Percentiles rank a stretch among this genome's conserved stretches.
These are phyloP conservation scores for Chaetodon trifascialis DNA, from an alignment of 2,113 vertebrate species.

Conservation along the genomic window DNA sequence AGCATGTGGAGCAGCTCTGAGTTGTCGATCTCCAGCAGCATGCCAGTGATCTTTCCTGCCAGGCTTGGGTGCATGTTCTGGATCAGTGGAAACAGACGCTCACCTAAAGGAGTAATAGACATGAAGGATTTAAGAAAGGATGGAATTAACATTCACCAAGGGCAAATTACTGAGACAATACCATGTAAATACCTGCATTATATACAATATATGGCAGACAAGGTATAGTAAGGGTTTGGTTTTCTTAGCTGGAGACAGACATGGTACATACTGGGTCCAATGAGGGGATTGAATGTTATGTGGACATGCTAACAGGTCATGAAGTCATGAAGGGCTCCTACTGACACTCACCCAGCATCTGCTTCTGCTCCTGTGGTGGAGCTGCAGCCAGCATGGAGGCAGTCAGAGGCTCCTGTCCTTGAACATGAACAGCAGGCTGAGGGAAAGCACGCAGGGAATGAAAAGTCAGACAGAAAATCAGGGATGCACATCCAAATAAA, in stretches of 20 bases:
- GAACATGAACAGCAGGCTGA: slow-evolving; percentile 95
- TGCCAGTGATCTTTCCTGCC: slow-evolving; percentile 98
- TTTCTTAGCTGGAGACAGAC: neutral
- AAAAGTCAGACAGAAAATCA: neutral
- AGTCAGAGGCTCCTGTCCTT: slow-evolving; percentile 97
- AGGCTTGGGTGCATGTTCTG: slow-evolving; percentile 96
- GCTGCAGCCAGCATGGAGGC: slow-evolving; percentile 98
- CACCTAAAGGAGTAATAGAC: slow-evolving; percentile 83
- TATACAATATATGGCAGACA: neutral
- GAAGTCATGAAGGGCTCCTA: neutral
- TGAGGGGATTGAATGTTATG: neutral
- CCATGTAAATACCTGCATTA: neutral
- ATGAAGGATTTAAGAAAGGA: neutral
- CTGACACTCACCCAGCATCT: slow-evolving; percentile 93
- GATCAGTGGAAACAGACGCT: slow-evolving; percentile 96
- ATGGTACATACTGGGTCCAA: neutral
- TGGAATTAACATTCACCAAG: neutral
- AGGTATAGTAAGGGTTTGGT: neutral
- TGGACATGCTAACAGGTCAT: neutral
- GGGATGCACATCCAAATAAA: neutral
- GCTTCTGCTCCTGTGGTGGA: slow-evolving; percentile 98
- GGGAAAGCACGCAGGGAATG: neutral
- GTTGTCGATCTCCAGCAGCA: slow-evolving; percentile 98
- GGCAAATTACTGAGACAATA: neutral
- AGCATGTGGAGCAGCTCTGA: slow-evolving; percentile 99